Base-by-base conservation (phyloP, 2,113 vertebrate genomes). In the Dasyornis broadbenti region DNA sequence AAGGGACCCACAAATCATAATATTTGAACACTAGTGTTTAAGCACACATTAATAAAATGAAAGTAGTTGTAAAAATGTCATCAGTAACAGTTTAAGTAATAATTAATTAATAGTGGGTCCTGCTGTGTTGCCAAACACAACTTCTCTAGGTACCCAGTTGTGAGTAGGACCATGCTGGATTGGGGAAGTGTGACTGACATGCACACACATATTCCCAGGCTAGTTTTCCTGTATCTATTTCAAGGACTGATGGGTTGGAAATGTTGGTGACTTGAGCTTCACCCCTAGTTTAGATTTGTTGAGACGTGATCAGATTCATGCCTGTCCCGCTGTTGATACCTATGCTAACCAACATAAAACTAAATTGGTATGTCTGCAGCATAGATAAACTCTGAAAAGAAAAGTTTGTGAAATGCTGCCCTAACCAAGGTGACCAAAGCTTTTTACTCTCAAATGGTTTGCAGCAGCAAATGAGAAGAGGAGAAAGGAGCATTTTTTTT, bases 261-360 rank as follows among this genome's bases (percentile, higher is more conserved):
- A 66, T 18, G 15, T 14, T 76, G 57, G 37, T 88, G 78, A 65
- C 70, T 80, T 86, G 78, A 94, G 63, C 57, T 95, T 96, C 61
- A 64, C 19, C 26, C 31, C 35, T 52, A 28, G 33, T 64, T 79
- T 15, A 76, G 37, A 57, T 72, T 69, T 69, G 40, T 21, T 53
- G 65, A 39, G 45, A 61, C 0, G 1, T 61, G 88, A 76, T 72
- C 37, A 22, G 52, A 54, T 85, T 93, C 61, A 13, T 65, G 78
- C 37, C 57, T 91, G 52, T 61, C 20, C 75, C 72, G 77, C 61
- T 82, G 20, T 47, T 64, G 78, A 84, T 94, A 85, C 61, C 35
- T 37, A 1, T 59, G 33, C 24, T 64, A 59, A 59, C 39, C 47
- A 63, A 31, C 1, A 0, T 14, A 21, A 39, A 88, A 40, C 45